Base-by-base conservation (phyloP, 2,888 invertebrate species). In the Stegophylla sp. region DNA sequence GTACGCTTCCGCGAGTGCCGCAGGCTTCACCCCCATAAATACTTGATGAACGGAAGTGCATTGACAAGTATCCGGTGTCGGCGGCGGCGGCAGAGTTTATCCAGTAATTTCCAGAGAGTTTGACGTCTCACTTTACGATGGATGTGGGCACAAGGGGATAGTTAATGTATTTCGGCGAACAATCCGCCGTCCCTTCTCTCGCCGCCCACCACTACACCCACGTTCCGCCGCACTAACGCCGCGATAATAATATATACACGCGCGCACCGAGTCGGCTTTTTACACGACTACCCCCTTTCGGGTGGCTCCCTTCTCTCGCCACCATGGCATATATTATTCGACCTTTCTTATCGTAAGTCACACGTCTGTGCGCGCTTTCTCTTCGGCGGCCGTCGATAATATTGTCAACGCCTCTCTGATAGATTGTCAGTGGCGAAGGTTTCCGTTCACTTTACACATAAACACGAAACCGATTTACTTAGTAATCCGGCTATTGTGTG, bases 311-410 rank as follows among this genome's bases (percentile, higher is more conserved):
- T 34, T 34, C 3, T 34, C 34, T 34, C 34, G 34, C 34, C 34
- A n/a, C n/a, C n/a, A n/a, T n/a, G n/a, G n/a, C n/a, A n/a, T n/a
- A n/a, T n/a, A n/a, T n/a, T n/a, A n/a, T n/a, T n/a, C n/a, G n/a
- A n/a, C n/a, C 41, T 67, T 67, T 56, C 76, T 76, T 76, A 76
- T 76, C 76, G 56, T 43, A 12, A 67, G 67, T 69, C 77, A 77
- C 77, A 67, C 77, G 67, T 67, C 67, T 28, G 67, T 59, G 66
- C 67, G 20, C 67, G 17, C 67, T 15, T 43, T 26, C 28, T 15
- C 28, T 7, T 43, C 20, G 61, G 34, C 26, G 9, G 23, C 3
- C 12, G n/a, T 12, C 20, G 45, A 23, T 34, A 23, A 3, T 10
- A 12, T 56, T 20, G 56, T 41, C 41, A 34, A 41, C 13, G 66